Percentiles rank a stretch among this genome's conserved stretches.
These are phyloP conservation scores for Mormyrops boulengeri DNA, from an alignment of 2,797 vertebrate genomes.

Conservation along the genomic window DNA sequence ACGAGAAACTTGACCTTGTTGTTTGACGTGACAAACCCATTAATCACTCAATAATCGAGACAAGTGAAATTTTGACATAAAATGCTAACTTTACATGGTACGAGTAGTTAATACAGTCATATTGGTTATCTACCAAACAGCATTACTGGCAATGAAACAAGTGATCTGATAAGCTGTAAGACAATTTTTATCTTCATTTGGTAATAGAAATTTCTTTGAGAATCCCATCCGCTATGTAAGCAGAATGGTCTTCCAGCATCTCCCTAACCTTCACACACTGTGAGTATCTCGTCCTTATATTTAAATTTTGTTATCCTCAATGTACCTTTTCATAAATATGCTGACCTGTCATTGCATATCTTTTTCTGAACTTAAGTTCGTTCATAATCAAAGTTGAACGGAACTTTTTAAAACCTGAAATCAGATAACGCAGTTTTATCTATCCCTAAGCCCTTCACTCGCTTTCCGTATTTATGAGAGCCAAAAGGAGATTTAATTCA, in stretches of 20 bases:
- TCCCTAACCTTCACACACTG: slow-evolving; percentile 1
- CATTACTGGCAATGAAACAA: not conserved
- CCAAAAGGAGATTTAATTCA: not conserved
- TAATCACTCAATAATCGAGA: not conserved
- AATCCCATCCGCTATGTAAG: slow-evolving; percentile 5
- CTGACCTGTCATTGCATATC: not conserved
- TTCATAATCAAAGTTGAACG: not conserved
- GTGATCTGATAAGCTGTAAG: not conserved
- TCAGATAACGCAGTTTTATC: not conserved
- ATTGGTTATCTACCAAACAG: not conserved
- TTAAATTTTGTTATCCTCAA: not conserved
- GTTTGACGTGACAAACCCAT: not conserved
- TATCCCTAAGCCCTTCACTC: not conserved
- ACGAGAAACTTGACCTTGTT: not conserved
- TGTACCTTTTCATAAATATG: not conserved
- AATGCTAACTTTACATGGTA: not conserved
- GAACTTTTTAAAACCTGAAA: not conserved
- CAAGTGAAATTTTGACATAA: not conserved
- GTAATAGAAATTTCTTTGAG: not conserved
- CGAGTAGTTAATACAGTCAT: not conserved
- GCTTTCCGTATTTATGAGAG: not conserved
- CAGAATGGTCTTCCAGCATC: not conserved
- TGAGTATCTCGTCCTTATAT: not conserved
- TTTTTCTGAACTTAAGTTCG: not conserved
- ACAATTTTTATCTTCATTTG: not conserved